phyloP scores from a whole-genome alignment of 2,797 vertebrate genomes.

The Poliocrania exsul region DNA sequence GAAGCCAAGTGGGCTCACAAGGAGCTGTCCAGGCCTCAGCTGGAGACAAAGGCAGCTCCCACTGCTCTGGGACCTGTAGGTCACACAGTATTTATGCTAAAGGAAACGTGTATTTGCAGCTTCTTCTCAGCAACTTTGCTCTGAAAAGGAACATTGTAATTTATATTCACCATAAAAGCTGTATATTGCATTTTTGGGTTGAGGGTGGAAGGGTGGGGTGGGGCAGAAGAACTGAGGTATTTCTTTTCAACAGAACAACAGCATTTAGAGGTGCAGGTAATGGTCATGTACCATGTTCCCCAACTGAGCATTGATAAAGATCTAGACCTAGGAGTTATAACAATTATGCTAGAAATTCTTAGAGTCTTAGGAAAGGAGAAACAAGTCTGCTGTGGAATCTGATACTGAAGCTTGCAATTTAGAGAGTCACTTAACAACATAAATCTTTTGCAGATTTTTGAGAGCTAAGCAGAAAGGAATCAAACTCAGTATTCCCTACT shows the following conservation, averaged over 20 bases:
- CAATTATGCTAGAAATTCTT: background rate
- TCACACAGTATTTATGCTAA: background rate
- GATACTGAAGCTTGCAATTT: background rate
- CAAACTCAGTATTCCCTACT: background rate
- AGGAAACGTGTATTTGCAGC: background rate
- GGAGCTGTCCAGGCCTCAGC: background rate
- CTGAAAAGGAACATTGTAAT: background rate
- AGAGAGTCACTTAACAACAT: background rate
- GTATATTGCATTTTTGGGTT: background rate
- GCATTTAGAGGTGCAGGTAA: background rate
- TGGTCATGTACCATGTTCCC: background rate
- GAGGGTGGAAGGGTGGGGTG: background rate
- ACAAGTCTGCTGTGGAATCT: background rate
- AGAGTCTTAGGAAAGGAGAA: background rate
- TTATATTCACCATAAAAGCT: background rate
- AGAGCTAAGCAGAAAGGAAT: background rate
- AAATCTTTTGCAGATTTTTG: background rate
- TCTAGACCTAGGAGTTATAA: background rate
- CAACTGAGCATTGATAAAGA: background rate
- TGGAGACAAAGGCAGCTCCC: rapidly evolving
- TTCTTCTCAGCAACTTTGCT: background rate
- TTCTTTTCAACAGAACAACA: background rate
- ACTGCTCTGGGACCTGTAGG: background rate
- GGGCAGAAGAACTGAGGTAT: background rate
- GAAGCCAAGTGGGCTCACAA: background rate